Base-by-base conservation (phyloP, 2,888 invertebrate genomes). In the Chloroclystis v-ata region DNA sequence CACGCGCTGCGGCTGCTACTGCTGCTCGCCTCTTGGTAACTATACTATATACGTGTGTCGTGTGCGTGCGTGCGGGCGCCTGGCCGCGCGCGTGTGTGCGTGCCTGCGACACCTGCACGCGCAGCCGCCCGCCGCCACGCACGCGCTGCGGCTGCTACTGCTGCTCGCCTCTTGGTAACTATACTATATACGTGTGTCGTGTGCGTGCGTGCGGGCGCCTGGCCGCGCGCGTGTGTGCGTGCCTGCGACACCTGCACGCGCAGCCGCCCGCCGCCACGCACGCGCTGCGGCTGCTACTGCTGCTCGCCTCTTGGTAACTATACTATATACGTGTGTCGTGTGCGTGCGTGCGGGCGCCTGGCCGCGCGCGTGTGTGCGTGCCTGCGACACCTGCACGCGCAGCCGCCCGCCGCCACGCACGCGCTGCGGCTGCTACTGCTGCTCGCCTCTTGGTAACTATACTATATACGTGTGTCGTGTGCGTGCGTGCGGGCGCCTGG, bases 11-110 rank as follows among this genome's bases (percentile, higher is more conserved):
- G n/a, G n/a, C n/a, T n/a, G n/a, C n/a, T n/a, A n/a, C n/a, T n/a
- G n/a, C n/a, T n/a, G n/a, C n/a, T n/a, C n/a, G n/a, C n/a, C n/a
- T n/a, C n/a, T n/a, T n/a, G n/a, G n/a, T n/a, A n/a, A n/a, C n/a
- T n/a, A n/a, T n/a, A n/a, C n/a, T n/a, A n/a, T n/a, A n/a, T n/a
- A n/a, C n/a, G 81, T 48, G 78, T 72, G 25, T 56, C 61, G 52
- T 85, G 86, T 85, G 69, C 69, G 50, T 75, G 78, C 61, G 54
- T n/a, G n/a, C n/a, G n/a, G 68, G 10, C 71, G 75, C 14, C 71
- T 81, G 47, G 75, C 80, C 49, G 59, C 62, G 6, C 80, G 85
- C 49, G 82, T 75, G 35, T 72, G 59, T 38, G 47, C 72, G 7
- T 69, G 72, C 32, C 69, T 86, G 56, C 69, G 77, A 0, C 75